Conservation (phyloP, 2,888 invertebrate genomes). For the Tridacna crocea region DNA sequence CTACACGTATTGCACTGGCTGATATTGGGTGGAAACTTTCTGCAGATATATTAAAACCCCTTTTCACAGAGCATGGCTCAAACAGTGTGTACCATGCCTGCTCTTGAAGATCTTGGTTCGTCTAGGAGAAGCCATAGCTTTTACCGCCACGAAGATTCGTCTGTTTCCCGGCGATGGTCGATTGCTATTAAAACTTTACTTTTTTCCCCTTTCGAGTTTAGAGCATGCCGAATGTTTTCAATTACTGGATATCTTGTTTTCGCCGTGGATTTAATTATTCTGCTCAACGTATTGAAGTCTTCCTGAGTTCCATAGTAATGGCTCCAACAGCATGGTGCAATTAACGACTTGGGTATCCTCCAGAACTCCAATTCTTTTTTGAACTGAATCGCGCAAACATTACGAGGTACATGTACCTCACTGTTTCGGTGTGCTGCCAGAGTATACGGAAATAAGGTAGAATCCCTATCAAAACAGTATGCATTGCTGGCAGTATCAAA, state of each 20-base stretch:
- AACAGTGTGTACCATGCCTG: background rate
- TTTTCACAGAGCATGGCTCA: too few relatives aligned
- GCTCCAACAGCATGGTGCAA: constrained; percentile 4
- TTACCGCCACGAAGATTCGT: background rate
- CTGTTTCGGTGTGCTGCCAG: background rate
- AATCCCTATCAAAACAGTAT: constrained; percentile 3
- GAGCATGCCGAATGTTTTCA: too few relatives aligned
- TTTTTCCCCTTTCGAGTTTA: too few relatives aligned
- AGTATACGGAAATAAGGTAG: background rate
- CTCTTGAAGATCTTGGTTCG: constrained; percentile 6
- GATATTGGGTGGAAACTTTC: too few relatives aligned
- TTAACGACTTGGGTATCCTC: background rate
- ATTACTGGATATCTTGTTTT: background rate
- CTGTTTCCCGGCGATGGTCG: too few relatives aligned
- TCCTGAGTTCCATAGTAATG: background rate
- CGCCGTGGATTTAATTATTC: background rate
- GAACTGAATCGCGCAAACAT: constrained; percentile 1
- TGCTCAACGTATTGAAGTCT: background rate
- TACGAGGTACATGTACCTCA: background rate
- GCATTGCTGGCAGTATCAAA: background rate
- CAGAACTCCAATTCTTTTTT: constrained; percentile 10
- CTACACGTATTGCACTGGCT: too few relatives aligned
- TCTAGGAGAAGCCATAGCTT: background rate
- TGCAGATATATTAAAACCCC: too few relatives aligned
- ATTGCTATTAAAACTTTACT: too few relatives aligned